phyloP scores from a whole-genome alignment of 2,797 vertebrate genomes.

The Scleropages formosus region DNA sequence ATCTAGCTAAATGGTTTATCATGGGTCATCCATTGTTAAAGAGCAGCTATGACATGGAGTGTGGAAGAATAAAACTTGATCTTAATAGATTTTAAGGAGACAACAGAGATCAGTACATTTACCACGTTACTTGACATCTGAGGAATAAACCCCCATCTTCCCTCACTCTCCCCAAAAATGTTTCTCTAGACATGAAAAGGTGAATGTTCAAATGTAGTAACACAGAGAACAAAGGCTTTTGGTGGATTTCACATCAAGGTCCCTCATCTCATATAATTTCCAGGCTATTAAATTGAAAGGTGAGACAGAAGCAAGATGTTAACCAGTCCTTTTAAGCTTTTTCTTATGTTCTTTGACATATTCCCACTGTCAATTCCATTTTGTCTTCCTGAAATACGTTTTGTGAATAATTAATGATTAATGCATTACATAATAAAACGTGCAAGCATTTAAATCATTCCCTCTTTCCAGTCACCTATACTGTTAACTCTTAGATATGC shows the following conservation, averaged over 20 bases:
- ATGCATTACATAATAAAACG: not conserved
- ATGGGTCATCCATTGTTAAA: too few relatives aligned
- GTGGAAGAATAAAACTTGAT: not conserved
- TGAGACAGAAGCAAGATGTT: not conserved
- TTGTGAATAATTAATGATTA: constrained; percentile 16
- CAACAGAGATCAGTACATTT: not conserved
- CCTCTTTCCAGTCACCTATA: not conserved
- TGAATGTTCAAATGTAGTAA: not conserved
- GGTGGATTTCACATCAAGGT: not conserved
- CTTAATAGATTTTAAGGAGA: not conserved
- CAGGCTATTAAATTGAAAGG: not conserved
- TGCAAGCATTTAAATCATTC: not conserved
- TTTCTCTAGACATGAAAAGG: not conserved
- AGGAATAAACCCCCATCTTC: too few relatives aligned
- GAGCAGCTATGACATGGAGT: too few relatives aligned
- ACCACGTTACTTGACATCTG: not conserved
- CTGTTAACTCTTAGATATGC: constrained; percentile 5
- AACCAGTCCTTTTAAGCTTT: not conserved
- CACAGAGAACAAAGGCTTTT: not conserved
- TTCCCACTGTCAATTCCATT: not conserved
- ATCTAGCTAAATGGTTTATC: too few relatives aligned
- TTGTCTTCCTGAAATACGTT: not conserved
- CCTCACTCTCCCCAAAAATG: not conserved
- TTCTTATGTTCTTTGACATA: constrained; percentile 1
- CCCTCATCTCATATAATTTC: not conserved